Percentiles rank a stretch among this genome's conserved stretches.
Conservation (phyloP, 2,113 vertebrate species). For the Egretta garzetta region DNA sequence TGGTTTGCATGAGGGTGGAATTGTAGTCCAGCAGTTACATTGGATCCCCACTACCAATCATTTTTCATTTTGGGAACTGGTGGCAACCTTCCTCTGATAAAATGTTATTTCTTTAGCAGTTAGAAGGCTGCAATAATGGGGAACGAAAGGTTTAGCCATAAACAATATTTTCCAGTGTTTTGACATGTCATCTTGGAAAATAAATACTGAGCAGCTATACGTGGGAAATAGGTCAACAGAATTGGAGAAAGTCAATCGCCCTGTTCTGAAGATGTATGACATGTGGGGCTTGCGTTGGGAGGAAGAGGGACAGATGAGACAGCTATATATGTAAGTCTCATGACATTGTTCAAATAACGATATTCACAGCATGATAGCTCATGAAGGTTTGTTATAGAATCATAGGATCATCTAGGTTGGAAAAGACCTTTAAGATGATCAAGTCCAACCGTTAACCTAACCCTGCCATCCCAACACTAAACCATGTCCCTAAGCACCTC, state of each 20-base stretch:
- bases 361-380: neutral
- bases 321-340: neutral
- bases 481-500: too few species aligned
- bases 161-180: neutral
- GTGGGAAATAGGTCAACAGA: neutral
- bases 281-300: neutral
- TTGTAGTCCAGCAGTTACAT: neutral
- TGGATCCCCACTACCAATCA: neutral
- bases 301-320: neutral
- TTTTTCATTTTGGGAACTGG: neutral
- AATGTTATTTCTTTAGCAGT: neutral
- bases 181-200: neutral
- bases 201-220: neutral
- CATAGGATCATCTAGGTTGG: too few species aligned
- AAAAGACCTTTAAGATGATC: too few species aligned
- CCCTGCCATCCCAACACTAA: too few species aligned
- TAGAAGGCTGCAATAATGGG: neutral
- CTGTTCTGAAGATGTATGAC: neutral
- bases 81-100: neutral
- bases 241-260: neutral
- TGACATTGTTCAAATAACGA: neutral
- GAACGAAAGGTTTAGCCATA: neutral
- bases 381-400: fast-evolving
- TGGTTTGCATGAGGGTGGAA: neutral
- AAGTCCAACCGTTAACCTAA: too few species aligned